Base-by-base conservation (phyloP, 2,113 vertebrate species). In the Danionella cerebrum region DNA sequence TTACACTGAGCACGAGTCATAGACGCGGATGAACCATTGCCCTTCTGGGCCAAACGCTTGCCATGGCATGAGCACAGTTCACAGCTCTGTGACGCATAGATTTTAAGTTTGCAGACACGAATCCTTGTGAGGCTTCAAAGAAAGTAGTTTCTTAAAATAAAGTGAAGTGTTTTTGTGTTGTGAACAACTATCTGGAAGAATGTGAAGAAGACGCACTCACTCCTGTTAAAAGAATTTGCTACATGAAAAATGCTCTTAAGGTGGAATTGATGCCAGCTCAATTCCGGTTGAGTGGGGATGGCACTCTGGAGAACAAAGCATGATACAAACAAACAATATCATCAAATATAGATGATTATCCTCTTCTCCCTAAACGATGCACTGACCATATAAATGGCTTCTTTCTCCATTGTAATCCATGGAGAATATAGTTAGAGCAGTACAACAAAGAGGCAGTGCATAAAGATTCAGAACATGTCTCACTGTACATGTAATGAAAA, bases 281-380 rank as follows among this genome's bases (percentile, higher is more conserved):
- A 25, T 52, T 27, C 41, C 14, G 39, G 68, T 44, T 54, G 19
- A 57, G 65, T 21, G 35, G 27, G 21, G 22, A 75, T 70, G 54
- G 75, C 58, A 74, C 73, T 71, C 72, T 29, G 35, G 74, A 78
- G 72, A 75, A 67, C 68, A 76, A 50, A 59, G 68, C 69, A 31
- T 16, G 54, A 65, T 35, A 50, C 58, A 70, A 76, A 84, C 76
- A 84, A 86, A 86, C 85, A 85, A 72, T 78, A 69, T 78, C 82
- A 89, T 87, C 81, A 88, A 87, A 86, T 79, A 88, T 89, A 68
- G 60, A 89, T 87, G 84, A 76, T 71, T 79, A 74, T 80, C 72
- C 84, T 64, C 82, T 71, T 78, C 77, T 78, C 74, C 65, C 75
- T 79, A 86, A 84, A 77, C 54, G 72, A 47, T 42, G 76, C 70